Evolutionary conservation across 2,797 vertebrate genomes (phyloP), one percentile per base, ranked within the genome.

Genomic region (Clarias laeviceps): DNA sequence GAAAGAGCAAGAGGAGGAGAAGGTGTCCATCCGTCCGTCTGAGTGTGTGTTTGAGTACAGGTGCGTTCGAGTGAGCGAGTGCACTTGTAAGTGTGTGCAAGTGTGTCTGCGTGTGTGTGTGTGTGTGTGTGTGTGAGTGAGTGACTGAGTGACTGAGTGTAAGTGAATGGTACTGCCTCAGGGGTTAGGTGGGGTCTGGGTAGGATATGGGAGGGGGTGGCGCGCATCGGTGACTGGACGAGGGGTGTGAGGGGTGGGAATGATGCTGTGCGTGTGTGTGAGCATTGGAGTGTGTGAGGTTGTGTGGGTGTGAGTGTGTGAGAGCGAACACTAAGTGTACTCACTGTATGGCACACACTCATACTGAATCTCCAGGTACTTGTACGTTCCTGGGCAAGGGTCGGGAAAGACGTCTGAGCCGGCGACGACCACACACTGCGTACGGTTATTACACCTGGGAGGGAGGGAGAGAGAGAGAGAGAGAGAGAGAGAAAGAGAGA

Each of bases 291-390:
- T 68, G 86, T 86, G 88, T 66, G 86, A 27, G 6, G 56, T 56
- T 85, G 90, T 82, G 84, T 87, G 89, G 87, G 85, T 84, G 78
- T 90, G 91, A 73, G 29, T 84, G 88, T 90, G 89, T 22, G 37
- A 80, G 88, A 85, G 59, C 72, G 88, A 87, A 84, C 89, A 82
- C 85, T 24, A 45, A 61, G 62, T 85, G 92, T 96, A 98, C 97
- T 98, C 96, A 98, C 97, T 98, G 95, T 98, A 98, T 91, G 97
- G 97, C 87, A 98, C 97, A 94, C 97, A 98, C 94, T 98, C 97
- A 90, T 98, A 98, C 93, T 97, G 97, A 94, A 98, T 97, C 95
- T 98, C 97, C 95, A 98, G 93, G 92, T 97, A 98, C 94, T 98
- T 98, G 95, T 98, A 98, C 89, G 97, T 98, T 89, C 97, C 97